phyloP scores from a whole-genome alignment of 2,888 invertebrate genomes.

The Leistus spinibarbis region DNA sequence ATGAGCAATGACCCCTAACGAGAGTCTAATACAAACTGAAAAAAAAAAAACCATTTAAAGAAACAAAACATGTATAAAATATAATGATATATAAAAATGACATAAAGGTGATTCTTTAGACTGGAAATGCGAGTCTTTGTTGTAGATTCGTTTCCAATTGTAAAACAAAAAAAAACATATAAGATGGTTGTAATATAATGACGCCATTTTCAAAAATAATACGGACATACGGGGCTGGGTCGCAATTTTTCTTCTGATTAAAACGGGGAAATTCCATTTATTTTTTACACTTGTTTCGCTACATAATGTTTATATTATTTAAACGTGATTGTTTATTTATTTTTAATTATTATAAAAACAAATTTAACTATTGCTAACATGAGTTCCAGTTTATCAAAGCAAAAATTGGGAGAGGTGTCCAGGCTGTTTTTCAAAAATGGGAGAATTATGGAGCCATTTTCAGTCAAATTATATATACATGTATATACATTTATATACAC shows the following conservation, averaged over 20 bases:
- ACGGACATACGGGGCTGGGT: background rate
- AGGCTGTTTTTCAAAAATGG: background rate
- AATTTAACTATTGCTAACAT: too few relatives aligned
- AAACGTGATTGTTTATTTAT: too few relatives aligned
- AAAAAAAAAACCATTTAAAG: conserved; percentile 6
- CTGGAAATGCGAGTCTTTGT: background rate
- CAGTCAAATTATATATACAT: too few relatives aligned
- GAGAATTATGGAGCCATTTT: background rate
- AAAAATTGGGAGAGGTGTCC: background rate
- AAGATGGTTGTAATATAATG: background rate
- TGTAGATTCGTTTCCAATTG: background rate
- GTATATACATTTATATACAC: too few relatives aligned
- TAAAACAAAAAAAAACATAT: background rate
- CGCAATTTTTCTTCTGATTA: background rate
- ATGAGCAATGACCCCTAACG: conserved; percentile 31
- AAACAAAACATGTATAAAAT: background rate
- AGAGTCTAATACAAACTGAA: conserved; percentile 20
- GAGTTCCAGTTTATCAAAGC: background rate
- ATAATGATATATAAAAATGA: background rate
- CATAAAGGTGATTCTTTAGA: background rate
- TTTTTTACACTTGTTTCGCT: background rate
- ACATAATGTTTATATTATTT: too few relatives aligned
- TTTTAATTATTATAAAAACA: too few relatives aligned
- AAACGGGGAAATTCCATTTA: background rate
- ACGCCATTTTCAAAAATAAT: background rate